Conservation (phyloP, 2,113 vertebrate genomes). For the Riparia riparia region DNA sequence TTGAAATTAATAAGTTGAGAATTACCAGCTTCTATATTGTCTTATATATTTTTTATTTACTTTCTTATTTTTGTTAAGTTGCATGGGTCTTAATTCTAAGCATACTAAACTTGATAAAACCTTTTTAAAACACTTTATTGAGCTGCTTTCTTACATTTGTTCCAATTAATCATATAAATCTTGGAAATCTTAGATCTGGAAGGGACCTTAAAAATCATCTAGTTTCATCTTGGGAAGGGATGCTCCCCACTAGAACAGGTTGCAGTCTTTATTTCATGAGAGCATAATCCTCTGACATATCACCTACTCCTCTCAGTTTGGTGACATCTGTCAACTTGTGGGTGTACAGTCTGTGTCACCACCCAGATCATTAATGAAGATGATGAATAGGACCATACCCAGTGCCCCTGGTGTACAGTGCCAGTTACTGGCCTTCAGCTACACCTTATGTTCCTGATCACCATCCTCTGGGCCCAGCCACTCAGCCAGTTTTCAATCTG, state of each 20-base stretch:
- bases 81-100: background rate
- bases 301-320: background rate
- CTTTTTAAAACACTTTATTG: background rate
- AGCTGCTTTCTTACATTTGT: background rate
- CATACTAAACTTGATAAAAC: background rate
- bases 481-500: background rate
- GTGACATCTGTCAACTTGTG: background rate
- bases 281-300: background rate
- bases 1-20: background rate
- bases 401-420: background rate
- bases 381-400: background rate
- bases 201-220: background rate
- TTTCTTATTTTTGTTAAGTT: background rate
- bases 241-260: too few species aligned
- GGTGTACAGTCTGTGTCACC: background rate
- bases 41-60: background rate
- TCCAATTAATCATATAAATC: background rate
- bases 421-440: background rate
- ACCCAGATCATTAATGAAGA: background rate
- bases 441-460: fast-evolving
- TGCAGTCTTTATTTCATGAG: background rate
- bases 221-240: background rate
- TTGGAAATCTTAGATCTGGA: background rate
- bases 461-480: background rate
- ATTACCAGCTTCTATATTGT: background rate